Conservation (phyloP, 2,888 invertebrate genomes). For the Portevinia maculata region DNA sequence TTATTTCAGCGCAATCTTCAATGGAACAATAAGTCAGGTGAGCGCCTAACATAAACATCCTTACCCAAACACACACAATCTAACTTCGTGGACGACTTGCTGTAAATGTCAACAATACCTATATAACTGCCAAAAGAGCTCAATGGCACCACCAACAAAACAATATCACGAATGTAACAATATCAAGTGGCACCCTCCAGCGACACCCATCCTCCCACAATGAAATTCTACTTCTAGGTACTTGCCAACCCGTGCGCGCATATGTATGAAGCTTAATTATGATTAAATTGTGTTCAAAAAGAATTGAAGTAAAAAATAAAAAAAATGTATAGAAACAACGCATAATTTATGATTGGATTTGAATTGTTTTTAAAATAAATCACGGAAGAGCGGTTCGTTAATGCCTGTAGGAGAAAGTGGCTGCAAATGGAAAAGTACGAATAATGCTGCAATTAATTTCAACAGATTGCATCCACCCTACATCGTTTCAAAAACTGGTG, state of each 20-base stretch:
- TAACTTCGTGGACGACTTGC: slow-evolving; percentile 7
- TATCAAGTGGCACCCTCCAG: slow-evolving; percentile 27
- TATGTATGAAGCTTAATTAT: slow-evolving; percentile 35
- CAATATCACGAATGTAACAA: slow-evolving; percentile 21
- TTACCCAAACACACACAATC: not conserved
- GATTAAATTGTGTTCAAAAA: slow-evolving; percentile 45
- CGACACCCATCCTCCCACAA: slow-evolving; percentile 19
- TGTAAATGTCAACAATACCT: slow-evolving; percentile 17
- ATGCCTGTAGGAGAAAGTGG: not conserved
- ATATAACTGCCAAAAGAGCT: slow-evolving; percentile 52
- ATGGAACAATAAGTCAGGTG: not conserved
- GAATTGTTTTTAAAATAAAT: slow-evolving; percentile 30
- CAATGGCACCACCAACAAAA: slow-evolving; percentile 23
- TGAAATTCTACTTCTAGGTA: not conserved
- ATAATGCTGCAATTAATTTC: too few species aligned
- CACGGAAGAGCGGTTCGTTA: not conserved
- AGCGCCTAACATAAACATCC: not conserved
- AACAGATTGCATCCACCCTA: not conserved
- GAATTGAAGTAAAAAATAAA: not conserved
- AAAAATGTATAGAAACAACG: not conserved
- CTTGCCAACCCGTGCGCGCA: slow-evolving; percentile 32
- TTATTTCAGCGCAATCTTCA: not conserved
- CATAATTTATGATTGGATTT: not conserved
- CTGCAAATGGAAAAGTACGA: slow-evolving; percentile 6
- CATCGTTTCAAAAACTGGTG: not conserved